These are phyloP conservation scores for Pseudoatta argentina DNA, from an alignment of 1,140 invertebrate genomes.

Conservation along the genomic window DNA sequence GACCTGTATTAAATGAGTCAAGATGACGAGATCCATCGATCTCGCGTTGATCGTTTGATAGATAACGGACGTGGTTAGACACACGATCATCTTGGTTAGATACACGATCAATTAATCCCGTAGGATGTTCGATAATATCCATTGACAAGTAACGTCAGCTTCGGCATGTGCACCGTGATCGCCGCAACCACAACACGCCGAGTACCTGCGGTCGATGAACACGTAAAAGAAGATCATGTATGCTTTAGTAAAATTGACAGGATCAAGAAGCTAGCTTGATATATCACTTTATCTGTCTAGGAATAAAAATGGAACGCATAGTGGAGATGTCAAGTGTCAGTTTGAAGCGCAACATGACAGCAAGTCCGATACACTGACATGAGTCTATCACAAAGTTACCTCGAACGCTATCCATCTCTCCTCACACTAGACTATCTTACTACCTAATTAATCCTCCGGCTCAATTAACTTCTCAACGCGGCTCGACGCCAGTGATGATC, in stretches of 20 bases:
- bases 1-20: conserved; percentile 65
- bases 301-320: conserved; percentile 56
- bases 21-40: conserved; percentile 60
- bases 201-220: conserved; percentile 14
- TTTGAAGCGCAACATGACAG: conserved; percentile 43
- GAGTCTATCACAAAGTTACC: conserved; percentile 20
- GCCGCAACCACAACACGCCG: conserved; percentile 14
- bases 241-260: conserved; percentile 45
- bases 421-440: conserved; percentile 16
- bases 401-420: conserved; percentile 56
- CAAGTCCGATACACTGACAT: conserved; percentile 55
- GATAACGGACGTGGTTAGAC: conserved; percentile 70
- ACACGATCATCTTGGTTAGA: conserved; percentile 70
- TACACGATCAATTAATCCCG: conserved; percentile 72
- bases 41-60: conserved; percentile 65
- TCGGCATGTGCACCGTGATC: conserved; percentile 37
- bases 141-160: conserved; percentile 42
- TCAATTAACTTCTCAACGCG: conserved; percentile 58
- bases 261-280: conserved; percentile 58
- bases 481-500: conserved; percentile 28
- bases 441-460: conserved; percentile 68
- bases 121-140: conserved; percentile 63
- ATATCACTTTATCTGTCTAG: conserved; percentile 31
- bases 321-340: conserved; percentile 63
- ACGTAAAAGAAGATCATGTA: conserved; percentile 13